Percentiles rank a stretch among this genome's conserved stretches.
These are phyloP conservation scores for Erpornis zantholeuca DNA, from an alignment of 2,113 vertebrate genomes.

Conservation along the genomic window DNA sequence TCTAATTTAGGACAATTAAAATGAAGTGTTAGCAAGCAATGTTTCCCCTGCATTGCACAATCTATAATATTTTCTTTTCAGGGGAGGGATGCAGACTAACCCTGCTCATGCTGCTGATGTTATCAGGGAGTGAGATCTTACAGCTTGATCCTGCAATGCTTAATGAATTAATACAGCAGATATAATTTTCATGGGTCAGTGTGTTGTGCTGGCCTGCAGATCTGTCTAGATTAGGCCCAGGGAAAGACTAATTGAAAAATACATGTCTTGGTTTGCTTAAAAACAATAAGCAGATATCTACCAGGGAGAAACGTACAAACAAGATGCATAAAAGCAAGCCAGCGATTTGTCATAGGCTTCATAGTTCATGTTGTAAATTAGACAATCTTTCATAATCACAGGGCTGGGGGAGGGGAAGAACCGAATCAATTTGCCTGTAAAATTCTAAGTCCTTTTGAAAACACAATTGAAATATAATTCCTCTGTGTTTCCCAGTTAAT, in stretches of 20 bases:
- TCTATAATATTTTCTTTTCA: slow-evolving; percentile 52
- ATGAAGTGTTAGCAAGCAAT: slow-evolving; percentile 72
- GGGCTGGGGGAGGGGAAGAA: slow-evolving; percentile 65
- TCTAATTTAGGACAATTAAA: slow-evolving; percentile 76
- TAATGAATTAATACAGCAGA: slow-evolving; percentile 77
- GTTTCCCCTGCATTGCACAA: slow-evolving; percentile 67
- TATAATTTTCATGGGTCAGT: slow-evolving; percentile 76
- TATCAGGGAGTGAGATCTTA: slow-evolving; percentile 56
- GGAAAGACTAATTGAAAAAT: slow-evolving; percentile 70
- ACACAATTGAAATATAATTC: slow-evolving; percentile 78
- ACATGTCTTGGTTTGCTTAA: slow-evolving; percentile 70
- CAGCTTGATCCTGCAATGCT: slow-evolving; percentile 56
- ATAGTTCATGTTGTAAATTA: slow-evolving; percentile 83
- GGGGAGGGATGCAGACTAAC: slow-evolving; percentile 64
- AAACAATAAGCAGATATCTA: slow-evolving; percentile 67
- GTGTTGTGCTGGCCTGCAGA: slow-evolving; percentile 69
- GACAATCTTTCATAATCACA: slow-evolving; percentile 93
- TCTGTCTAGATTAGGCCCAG: slow-evolving; percentile 63
- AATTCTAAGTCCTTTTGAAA: slow-evolving; percentile 80
- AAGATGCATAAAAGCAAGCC: slow-evolving; percentile 78
- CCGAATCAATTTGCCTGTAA: slow-evolving; percentile 86
- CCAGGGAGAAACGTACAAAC: slow-evolving; percentile 37
- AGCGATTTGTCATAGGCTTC: slow-evolving; percentile 86
- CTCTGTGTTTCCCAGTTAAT: slow-evolving; percentile 84
- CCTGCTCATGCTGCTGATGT: slow-evolving; percentile 25